Evolutionary conservation across 2,888 invertebrate genomes (phyloP), one percentile per base, ranked within the genome.

Genomic region (Hirtodrosophila trivittata): DNA sequence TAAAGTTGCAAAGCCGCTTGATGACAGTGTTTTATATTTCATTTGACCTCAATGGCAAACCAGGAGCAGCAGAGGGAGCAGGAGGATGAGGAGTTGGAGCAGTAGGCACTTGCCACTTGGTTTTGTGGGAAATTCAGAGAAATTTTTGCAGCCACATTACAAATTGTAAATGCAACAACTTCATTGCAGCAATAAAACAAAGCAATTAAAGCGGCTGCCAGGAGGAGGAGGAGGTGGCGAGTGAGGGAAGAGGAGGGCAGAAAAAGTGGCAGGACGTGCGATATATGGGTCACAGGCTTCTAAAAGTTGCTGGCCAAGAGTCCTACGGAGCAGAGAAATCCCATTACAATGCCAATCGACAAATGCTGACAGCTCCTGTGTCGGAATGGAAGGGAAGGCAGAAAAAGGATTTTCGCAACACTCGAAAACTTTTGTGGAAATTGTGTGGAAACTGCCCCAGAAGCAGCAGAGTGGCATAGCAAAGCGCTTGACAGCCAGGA

Each of bases 311-410:
- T 28, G 18, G 66, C 54, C 72, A 71, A 64, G 75, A 67, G 68
- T 63, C 39, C 39, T 18, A 30, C n/a, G 50, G 9, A 10, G 33
- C 13, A 35, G 50, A 33, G 65, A 72, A 72, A 77, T 59, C 57
- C 68, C 74, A 83, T 83, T 86, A 83, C 70, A 83, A 83, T 83
- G 84, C 51, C 86, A 78, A 83, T 78, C 80, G 77, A 55, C 71
- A 73, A 82, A 60, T 52, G 55, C 71, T 51, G 74, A 74, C 68
- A 67, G 72, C 68, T 63, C 59, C 54, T 59, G 10, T 50, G 60
- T 50, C 46, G 35, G 55, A 71, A 54, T 68, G 70, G 50, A 64
- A 66, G 58, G n/a, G 32, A 39, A 10, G n/a, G 18, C 16, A 13
- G 9, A 9, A 6, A 21, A 21, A 21, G 18, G 18, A 58, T 49